A percentile compares a stretch with the other conserved stretches of the same genome.
phyloP scores from a whole-genome alignment of 2,113 vertebrate genomes.

The Burhinus oedicnemus region DNA sequence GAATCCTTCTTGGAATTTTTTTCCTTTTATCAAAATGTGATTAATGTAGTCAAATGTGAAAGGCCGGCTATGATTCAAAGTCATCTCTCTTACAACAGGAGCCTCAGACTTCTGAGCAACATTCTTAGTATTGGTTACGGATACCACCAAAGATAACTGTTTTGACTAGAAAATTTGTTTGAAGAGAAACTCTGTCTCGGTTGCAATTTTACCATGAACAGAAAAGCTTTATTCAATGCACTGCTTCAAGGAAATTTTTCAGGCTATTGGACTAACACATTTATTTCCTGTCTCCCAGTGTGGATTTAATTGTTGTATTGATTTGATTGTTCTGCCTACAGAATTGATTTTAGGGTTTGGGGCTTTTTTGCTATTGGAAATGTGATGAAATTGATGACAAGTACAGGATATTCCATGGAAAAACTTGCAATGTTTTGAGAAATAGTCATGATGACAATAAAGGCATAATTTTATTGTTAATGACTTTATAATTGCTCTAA shows the following conservation, averaged over 20 bases:
- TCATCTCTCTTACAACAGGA: not conserved
- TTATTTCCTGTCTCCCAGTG: not conserved
- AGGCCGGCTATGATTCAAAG: not conserved
- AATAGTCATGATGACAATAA: not conserved
- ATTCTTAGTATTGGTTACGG: not conserved
- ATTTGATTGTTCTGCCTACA: not conserved
- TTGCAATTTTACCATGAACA: not conserved
- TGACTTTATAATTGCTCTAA: not conserved
- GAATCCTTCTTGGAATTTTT: not conserved
- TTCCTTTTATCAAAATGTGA: not conserved
- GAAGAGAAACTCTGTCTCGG: not conserved
- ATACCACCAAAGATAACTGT: not conserved
- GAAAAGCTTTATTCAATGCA: not conserved
- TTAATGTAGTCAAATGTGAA: not conserved
- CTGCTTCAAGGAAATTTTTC: not conserved
- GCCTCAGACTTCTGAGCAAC: not conserved
- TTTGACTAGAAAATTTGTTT: not conserved
- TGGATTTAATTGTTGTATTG: not conserved
- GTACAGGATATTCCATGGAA: not conserved
- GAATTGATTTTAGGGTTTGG: not conserved
- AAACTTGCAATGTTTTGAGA: not conserved
- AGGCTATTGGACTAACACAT: not conserved
- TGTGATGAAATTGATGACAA: not conserved
- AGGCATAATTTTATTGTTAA: not conserved
- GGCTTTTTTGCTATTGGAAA: accelerated